Conservation (phyloP, 2,797 vertebrate genomes). For the Anguilla marmorata region DNA sequence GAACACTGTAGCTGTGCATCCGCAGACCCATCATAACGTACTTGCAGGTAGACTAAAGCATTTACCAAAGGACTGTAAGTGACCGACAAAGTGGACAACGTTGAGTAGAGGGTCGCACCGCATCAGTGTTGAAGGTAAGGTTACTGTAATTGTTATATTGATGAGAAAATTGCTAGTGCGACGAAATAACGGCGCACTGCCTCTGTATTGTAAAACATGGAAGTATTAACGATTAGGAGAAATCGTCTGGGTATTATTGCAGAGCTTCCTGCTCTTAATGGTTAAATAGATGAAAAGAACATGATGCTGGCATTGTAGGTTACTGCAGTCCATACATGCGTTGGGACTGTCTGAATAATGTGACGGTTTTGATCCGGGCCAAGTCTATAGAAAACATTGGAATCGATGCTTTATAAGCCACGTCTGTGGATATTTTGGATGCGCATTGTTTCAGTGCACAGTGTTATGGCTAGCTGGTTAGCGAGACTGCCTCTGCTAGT, state of each 20-base stretch:
- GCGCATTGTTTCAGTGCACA: conserved; percentile 39
- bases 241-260: conserved; percentile 4
- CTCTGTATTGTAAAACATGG: conserved; percentile 27
- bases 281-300: neutral
- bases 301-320: neutral
- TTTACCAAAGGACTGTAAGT: conserved; percentile 47
- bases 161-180: conserved; percentile 34
- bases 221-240: conserved; percentile 22
- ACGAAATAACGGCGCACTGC: conserved; percentile 20
- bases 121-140: conserved; percentile 69
- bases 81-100: conserved; percentile 38
- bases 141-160: conserved; percentile 40
- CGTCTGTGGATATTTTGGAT: conserved; percentile 37
- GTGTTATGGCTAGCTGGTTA: conserved; percentile 29
- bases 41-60: conserved; percentile 35
- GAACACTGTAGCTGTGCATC: conserved; percentile 51
- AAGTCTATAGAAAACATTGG: conserved; percentile 24
- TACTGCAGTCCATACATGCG: conserved; percentile 9
- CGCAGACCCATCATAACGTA: conserved; percentile 47
- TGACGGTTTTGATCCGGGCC: neutral
- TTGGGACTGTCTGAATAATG: neutral
- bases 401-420: conserved; percentile 13
- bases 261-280: conserved; percentile 1
- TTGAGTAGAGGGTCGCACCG: conserved; percentile 39
- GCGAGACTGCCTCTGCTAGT: neutral